Evolutionary conservation across 2,797 vertebrate genomes (phyloP).

Genomic region (Melopsittacus undulatus): DNA sequence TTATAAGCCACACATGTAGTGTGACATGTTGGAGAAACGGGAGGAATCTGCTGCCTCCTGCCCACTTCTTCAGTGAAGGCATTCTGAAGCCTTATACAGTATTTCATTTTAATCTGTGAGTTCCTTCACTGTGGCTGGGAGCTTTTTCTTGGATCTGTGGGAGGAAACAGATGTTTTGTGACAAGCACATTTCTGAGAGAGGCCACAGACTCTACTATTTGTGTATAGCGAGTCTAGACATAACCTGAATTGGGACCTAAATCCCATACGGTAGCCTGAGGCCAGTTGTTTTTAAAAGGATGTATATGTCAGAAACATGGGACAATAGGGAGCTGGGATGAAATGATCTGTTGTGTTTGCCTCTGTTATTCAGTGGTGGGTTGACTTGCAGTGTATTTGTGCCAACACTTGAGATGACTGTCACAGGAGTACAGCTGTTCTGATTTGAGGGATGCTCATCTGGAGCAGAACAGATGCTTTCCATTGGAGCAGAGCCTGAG

Average conservation of each 20-base stretch:
- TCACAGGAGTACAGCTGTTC: not conserved
- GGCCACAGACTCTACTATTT: not conserved
- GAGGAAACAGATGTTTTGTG: not conserved
- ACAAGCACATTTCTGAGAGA: not conserved
- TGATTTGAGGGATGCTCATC: not conserved
- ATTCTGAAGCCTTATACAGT: not conserved
- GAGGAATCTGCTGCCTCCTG: not conserved
- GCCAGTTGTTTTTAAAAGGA: not conserved
- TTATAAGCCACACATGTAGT: not conserved
- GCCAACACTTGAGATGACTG: not conserved
- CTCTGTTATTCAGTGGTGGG: not conserved
- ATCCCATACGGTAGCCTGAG: not conserved
- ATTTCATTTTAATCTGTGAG: not conserved
- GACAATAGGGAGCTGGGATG: not conserved
- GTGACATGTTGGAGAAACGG: not conserved
- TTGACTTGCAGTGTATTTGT: not conserved
- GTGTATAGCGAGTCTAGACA: not conserved
- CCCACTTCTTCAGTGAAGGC: not conserved
- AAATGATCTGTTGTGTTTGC: not conserved
- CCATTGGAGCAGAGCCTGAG: not conserved
- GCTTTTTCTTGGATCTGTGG: not conserved
- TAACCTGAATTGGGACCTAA: not conserved
- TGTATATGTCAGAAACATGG: not conserved
- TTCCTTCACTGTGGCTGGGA: not conserved
- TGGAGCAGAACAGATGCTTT: not conserved